A percentile compares a stretch with the other conserved stretches of the same genome.
phyloP scores from a whole-genome alignment of 2,797 vertebrate species.

The Melanotaenia pygmaea region DNA sequence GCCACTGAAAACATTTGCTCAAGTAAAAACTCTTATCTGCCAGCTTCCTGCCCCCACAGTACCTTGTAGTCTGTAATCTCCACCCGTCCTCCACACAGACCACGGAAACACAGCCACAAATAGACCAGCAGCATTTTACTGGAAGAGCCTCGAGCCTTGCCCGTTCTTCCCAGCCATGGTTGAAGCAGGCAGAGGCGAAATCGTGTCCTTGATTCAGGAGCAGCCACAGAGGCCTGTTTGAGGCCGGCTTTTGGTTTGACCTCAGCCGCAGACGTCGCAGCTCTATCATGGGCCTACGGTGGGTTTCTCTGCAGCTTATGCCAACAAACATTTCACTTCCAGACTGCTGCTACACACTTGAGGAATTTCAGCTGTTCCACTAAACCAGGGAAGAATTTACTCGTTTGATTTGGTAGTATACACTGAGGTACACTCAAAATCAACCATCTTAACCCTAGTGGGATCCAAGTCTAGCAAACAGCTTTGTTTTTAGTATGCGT shows the following conservation, averaged over 20 bases:
- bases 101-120: conserved; percentile 45
- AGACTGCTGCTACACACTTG: background rate
- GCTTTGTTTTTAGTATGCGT: background rate
- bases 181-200: conserved; percentile 4
- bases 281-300: background rate
- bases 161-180: conserved; percentile 33
- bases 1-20: conserved; percentile 35
- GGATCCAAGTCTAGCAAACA: background rate
- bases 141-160: conserved; percentile 51
- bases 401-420: background rate
- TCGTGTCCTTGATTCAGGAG: conserved; percentile 21
- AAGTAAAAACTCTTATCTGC: conserved; percentile 30
- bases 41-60: background rate
- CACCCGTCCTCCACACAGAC: background rate
- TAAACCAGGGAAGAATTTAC: background rate
- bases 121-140: conserved; percentile 52
- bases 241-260: conserved; percentile 25
- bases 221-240: conserved; percentile 35
- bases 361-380: conserved; percentile 1
- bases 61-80: conserved; percentile 3
- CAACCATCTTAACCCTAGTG: no score
- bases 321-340: background rate
- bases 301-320: conserved; percentile 16
- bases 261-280: conserved; percentile 50
- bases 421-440: background rate